Evolutionary conservation across 2,888 invertebrate species (phyloP), one percentile per base, ranked within the genome.

Genomic region (Drosophila vallismaia): DNA sequence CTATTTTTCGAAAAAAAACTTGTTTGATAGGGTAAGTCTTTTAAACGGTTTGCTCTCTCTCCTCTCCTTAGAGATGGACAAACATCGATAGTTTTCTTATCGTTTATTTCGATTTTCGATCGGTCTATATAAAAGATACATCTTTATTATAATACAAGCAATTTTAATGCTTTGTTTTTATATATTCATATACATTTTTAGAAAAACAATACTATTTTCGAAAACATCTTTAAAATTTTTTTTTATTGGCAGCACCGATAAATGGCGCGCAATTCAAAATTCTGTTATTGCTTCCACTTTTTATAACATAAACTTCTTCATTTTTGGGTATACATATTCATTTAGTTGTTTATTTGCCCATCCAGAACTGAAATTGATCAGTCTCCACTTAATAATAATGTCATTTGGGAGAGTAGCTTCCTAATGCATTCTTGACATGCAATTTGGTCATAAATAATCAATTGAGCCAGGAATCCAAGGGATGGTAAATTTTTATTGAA

Each of bases 361-460:
- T 19, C 44, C 40, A 42, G 3, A 9, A 14, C 40, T 7, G 9
- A 19, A 19, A 14, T 8, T 44, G 19, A 44, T 19, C 44, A 44
- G 10, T 44, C 24, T 19, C 10, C 14, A 19, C 44, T 24, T 44
- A 44, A 44, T 44, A 44, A 44, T 24, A 10, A 9, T 44, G 44
- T 24, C 44, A 44, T 44, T 44, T 44, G 4, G 19, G 44, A 7
- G 24, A 9, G 8, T 8, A 42, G 24, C 4, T 19, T 19, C 14
- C 19, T 44, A 24, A 44, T 44, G 24, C 19, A 24, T 24, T 44
- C 19, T 24, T 44, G 44, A 44, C 44, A 44, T 24, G 44, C 44
- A 44, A 44, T 44, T 19, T 10, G 44, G 24, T 19, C 44, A 24
- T 44, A 44, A 44, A 24, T 10, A 44, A 44, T 44, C 44, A 44